Evolutionary conservation across 2,888 invertebrate genomes (phyloP).

Genomic region (Melanostoma scalare): DNA sequence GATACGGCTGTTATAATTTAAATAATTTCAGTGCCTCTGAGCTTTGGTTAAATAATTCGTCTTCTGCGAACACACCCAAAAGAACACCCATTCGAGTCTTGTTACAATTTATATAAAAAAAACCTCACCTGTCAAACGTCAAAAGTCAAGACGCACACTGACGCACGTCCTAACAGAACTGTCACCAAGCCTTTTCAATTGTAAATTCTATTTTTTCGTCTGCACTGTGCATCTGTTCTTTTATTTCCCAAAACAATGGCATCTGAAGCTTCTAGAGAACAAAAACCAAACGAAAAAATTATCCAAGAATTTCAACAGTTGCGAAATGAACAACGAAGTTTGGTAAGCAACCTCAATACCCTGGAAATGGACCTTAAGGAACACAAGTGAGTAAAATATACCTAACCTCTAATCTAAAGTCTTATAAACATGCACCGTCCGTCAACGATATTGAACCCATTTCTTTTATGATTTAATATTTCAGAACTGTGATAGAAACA

Average conservation of each 20-base stretch:
- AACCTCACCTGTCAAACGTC: background rate
- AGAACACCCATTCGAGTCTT: constrained; percentile 28
- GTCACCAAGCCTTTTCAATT: constrained; percentile 56
- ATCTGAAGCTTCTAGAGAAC: constrained; percentile 79
- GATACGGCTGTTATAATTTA: too few species aligned
- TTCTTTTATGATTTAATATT: background rate
- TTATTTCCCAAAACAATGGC: constrained; percentile 77
- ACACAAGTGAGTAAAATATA: constrained; percentile 89
- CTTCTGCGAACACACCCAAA: background rate
- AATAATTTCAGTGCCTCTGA: background rate
- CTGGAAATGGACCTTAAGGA: constrained; percentile 97
- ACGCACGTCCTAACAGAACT: constrained; percentile 35
- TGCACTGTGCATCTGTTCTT: constrained; percentile 71
- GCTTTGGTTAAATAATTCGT: background rate
- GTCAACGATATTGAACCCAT: constrained; percentile 20
- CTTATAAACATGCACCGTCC: background rate
- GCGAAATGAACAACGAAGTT: constrained; percentile 92
- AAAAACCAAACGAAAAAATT: constrained; percentile 88
- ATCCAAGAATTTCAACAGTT: constrained; percentile 93
- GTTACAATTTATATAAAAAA: background rate
- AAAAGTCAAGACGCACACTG: constrained; percentile 4
- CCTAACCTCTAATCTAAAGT: constrained; percentile 70
- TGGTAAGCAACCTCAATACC: constrained; percentile 94
- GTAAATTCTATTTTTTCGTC: constrained; percentile 53
- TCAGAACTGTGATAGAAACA: constrained; percentile 96